These are phyloP conservation scores for Drosophila algonquin DNA, from an alignment of 2,888 invertebrate species.

Conservation along the genomic window DNA sequence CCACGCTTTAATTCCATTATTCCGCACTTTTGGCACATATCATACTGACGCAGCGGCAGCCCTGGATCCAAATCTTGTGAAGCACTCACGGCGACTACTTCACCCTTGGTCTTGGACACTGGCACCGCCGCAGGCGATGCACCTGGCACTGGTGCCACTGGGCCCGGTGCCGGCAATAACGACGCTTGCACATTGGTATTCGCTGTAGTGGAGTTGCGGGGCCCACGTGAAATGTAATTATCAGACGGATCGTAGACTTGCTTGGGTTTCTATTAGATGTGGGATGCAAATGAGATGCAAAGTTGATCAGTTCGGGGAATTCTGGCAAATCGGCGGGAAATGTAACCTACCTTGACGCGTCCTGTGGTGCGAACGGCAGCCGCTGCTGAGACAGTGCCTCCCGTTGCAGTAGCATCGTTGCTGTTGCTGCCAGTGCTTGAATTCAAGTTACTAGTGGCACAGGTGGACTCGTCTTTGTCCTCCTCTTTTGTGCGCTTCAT, in stretches of 20 bases:
- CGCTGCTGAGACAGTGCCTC: not conserved
- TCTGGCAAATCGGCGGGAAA: not conserved
- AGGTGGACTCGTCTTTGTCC: conserved; percentile 39
- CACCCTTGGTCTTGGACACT: not conserved
- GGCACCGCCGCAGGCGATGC: conserved; percentile 6
- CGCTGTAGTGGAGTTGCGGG: conserved; percentile 49
- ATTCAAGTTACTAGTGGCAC: conserved; percentile 13
- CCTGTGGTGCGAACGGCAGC: conserved; percentile 81
- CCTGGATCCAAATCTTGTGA: not conserved
- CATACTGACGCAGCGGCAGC: conserved; percentile 29
- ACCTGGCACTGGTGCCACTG: conserved; percentile 12
- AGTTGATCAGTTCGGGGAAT: not conserved
- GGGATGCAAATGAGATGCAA: not conserved
- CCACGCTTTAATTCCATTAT: conserved; percentile 77
- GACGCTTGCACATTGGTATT: not conserved
- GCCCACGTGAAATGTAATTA: conserved; percentile 87
- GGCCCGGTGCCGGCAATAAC: conserved; percentile 23
- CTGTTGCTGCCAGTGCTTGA: conserved; percentile 27
- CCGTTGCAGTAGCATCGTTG: conserved; percentile 26
- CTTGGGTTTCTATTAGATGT: conserved; percentile 88
- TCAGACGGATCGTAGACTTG: conserved; percentile 95
- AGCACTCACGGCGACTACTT: not conserved
- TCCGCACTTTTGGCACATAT: conserved; percentile 71
- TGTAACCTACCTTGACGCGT: conserved; percentile 77
- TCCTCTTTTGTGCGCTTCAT: conserved; percentile 61